phyloP scores from a whole-genome alignment of 2,888 invertebrate genomes.

The Ceratothoa steindachneri region DNA sequence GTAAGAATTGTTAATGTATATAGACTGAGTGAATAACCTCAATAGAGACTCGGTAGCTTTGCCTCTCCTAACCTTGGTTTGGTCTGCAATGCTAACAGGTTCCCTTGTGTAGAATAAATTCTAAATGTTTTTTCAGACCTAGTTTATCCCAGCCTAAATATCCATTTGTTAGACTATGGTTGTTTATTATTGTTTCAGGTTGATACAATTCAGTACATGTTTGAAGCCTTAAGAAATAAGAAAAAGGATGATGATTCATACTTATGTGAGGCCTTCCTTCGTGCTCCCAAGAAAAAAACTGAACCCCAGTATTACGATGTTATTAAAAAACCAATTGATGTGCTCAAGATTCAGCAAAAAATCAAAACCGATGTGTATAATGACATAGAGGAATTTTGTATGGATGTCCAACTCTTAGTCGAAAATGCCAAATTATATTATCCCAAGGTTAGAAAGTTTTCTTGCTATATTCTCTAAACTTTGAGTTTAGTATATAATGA shows the following conservation, averaged over 20 bases:
- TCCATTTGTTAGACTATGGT: no score
- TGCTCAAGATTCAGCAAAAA: conserved; percentile 91
- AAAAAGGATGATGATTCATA: conserved; percentile 89
- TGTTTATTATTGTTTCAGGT: conserved; percentile 51
- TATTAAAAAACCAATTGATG: conserved; percentile 86
- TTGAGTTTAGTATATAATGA: no score
- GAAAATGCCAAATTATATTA: conserved; percentile 94
- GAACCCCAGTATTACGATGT: conserved; percentile 82
- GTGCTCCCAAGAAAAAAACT: conserved; percentile 88
- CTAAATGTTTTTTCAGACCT: no score
- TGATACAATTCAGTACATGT: conserved; percentile 71
- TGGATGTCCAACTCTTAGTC: conserved; percentile 84
- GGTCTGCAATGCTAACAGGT: no score
- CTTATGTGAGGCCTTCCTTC: conserved; percentile 87
- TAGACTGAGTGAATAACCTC: no score
- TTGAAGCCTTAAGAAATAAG: conserved; percentile 82
- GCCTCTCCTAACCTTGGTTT: no score
- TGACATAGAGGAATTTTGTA: conserved; percentile 82
- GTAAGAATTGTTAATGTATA: no score
- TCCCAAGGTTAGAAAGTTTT: conserved; percentile 58
- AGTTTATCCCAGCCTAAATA: no score
- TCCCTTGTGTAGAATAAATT: no score
- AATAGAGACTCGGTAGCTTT: no score
- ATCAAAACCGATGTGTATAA: conserved; percentile 94
- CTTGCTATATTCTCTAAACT: background rate